Conservation (phyloP, 2,113 vertebrate genomes). For the Spea bombifrons region DNA sequence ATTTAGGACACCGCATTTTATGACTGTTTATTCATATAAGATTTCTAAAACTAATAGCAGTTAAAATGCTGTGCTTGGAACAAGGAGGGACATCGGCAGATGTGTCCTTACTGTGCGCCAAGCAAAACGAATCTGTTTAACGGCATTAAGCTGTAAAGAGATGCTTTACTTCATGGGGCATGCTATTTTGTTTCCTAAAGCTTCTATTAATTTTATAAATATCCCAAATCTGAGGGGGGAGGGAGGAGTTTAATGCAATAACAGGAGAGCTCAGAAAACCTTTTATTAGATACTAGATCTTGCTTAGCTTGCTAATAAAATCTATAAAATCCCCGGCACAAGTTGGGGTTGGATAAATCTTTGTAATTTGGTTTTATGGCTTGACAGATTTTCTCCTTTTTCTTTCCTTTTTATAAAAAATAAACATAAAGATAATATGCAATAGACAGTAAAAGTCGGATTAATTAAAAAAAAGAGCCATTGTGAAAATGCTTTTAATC, state of each 20-base stretch:
- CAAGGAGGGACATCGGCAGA: background rate
- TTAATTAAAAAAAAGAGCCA: constrained; percentile 55
- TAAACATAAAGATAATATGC: constrained; percentile 52
- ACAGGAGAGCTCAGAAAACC: constrained; percentile 50
- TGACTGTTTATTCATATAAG: background rate
- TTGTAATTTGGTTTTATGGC: constrained; percentile 51
- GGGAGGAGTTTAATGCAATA: constrained; percentile 50
- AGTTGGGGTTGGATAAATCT: constrained; percentile 55
- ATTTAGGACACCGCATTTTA: background rate
- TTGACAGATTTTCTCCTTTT: constrained; percentile 26
- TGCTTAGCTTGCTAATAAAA: constrained; percentile 62
- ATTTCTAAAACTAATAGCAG: constrained; percentile 1
- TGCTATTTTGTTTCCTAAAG: constrained; percentile 42
- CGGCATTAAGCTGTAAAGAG: background rate
- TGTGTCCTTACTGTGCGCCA: constrained; percentile 3
- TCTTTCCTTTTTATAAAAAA: constrained; percentile 35
- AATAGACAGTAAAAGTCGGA: constrained; percentile 53
- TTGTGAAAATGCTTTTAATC: constrained; percentile 37
- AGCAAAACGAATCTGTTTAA: constrained; percentile 18
- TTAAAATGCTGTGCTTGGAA: constrained; percentile 1
- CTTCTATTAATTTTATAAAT: constrained; percentile 45
- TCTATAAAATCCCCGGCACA: constrained; percentile 52
- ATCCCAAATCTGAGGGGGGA: constrained; percentile 22
- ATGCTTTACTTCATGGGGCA: constrained; percentile 34
- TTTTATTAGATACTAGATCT: constrained; percentile 55